Evolutionary conservation across 2,797 vertebrate species (phyloP).

Genomic region (Gallinago stenura): DNA sequence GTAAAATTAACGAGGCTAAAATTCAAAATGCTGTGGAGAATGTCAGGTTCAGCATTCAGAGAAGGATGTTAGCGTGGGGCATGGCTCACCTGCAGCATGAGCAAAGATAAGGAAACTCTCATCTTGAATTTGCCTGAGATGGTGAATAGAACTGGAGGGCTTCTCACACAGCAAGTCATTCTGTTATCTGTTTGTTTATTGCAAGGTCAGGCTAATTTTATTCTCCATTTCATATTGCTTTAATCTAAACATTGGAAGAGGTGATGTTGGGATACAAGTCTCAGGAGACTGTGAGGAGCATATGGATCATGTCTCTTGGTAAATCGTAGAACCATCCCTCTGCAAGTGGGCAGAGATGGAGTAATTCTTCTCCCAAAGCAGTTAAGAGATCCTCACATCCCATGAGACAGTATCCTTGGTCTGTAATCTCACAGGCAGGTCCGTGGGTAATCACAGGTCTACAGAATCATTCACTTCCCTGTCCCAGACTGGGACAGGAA

Average conservation of each 20-base stretch:
- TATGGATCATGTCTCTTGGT: conserved; percentile 8
- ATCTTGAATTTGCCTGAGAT: not conserved
- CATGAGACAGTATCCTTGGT: not conserved
- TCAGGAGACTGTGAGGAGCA: not conserved
- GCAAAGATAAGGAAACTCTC: conserved; percentile 60
- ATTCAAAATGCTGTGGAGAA: not conserved
- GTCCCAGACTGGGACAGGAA: not conserved
- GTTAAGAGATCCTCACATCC: not conserved
- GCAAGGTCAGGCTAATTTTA: conserved; percentile 65
- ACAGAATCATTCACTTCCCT: not conserved
- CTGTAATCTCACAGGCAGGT: not conserved
- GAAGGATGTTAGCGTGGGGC: conserved; percentile 47
- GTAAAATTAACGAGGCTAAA: not conserved
- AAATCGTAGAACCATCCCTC: not conserved
- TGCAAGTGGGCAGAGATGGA: not conserved
- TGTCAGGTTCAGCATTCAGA: conserved; percentile 42
- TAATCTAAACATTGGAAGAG: conserved; percentile 35
- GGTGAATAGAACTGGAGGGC: conserved; percentile 49
- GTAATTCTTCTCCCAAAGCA: not conserved
- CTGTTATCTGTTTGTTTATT: conserved; percentile 54
- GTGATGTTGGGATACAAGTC: conserved; percentile 6
- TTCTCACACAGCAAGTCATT: conserved; percentile 64
- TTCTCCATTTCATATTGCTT: not conserved
- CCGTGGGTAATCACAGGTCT: not conserved
- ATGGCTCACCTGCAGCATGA: conserved; percentile 58